Percentiles rank a stretch among this genome's conserved stretches.
Evolutionary conservation across 2,797 vertebrate genomes (phyloP).

Genomic region (Helicolenus hilgendorfi): DNA sequence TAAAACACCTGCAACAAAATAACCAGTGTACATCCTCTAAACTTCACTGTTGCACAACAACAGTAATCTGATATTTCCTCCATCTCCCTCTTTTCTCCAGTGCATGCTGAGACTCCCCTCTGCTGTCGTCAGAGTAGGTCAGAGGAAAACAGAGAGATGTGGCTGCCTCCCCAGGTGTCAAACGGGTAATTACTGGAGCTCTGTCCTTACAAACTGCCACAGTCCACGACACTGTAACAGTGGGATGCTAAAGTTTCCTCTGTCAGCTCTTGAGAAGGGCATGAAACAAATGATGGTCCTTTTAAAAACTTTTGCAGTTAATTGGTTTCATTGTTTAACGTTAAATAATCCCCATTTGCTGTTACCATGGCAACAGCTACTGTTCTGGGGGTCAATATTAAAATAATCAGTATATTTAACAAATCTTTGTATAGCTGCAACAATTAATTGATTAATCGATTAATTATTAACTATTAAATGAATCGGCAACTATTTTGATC

Average conservation of each 20-base stretch:
- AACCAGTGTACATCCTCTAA: background rate
- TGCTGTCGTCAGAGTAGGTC: background rate
- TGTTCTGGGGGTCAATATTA: background rate
- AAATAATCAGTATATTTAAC: background rate
- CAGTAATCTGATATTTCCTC: constrained; percentile 4
- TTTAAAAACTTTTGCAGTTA: background rate
- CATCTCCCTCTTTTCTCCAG: background rate
- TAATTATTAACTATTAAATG: too few species aligned
- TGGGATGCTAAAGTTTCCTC: background rate
- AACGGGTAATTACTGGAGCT: constrained; percentile 31
- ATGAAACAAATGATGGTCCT: background rate
- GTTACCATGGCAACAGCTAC: background rate
- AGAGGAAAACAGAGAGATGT: background rate
- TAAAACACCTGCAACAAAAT: background rate
- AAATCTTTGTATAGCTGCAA: background rate
- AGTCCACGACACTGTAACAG: background rate
- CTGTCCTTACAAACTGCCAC: background rate
- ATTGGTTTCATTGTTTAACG: background rate
- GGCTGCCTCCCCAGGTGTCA: constrained; percentile 5
- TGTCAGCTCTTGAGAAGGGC: background rate
- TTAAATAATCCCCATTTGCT: background rate
- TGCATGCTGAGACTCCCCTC: constrained; percentile 12
- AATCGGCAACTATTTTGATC: too few species aligned
- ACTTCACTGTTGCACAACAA: background rate
- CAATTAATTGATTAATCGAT: too few species aligned